Evolutionary conservation across 2,888 invertebrate species (phyloP).

Genomic region (Leptopilina drosophilae): DNA sequence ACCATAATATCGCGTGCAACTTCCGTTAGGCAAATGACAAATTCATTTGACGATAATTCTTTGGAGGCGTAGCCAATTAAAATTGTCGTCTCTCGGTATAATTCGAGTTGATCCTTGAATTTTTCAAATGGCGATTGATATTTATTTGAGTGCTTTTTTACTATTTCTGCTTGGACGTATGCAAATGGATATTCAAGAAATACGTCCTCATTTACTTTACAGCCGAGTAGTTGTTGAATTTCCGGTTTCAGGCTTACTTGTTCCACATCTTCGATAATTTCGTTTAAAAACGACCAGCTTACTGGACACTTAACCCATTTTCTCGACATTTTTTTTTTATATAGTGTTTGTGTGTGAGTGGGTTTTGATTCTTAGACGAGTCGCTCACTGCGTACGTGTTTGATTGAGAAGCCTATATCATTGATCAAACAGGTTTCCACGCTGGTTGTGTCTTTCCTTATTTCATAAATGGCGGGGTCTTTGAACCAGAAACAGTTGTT

Average conservation of each 20-base stretch:
- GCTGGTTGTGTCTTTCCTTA: background rate
- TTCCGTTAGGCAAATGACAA: constrained; percentile 82
- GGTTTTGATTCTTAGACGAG: background rate
- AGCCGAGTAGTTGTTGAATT: constrained; percentile 64
- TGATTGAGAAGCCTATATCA: constrained; percentile 26
- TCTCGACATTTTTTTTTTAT: constrained; percentile 53
- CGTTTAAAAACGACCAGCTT: constrained; percentile 64
- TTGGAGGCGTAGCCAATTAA: constrained; percentile 84
- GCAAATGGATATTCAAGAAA: constrained; percentile 74
- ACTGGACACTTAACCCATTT: constrained; percentile 57
- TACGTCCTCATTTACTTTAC: constrained; percentile 66
- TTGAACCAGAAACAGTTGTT: constrained; percentile 9
- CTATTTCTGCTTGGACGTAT: constrained; percentile 61
- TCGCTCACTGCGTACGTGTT: background rate
- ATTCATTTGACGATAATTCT: constrained; percentile 81
- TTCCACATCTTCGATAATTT: constrained; percentile 66
- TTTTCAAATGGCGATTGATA: constrained; percentile 59
- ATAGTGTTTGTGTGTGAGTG: background rate
- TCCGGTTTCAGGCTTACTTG: constrained; percentile 60
- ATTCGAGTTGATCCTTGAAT: constrained; percentile 56
- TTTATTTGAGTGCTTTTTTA: constrained; percentile 52
- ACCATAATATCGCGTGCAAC: constrained; percentile 77
- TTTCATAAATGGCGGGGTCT: constrained; percentile 21
- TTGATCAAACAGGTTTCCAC: constrained; percentile 41
- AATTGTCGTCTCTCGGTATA: constrained; percentile 64